Percentiles rank a stretch among this genome's conserved stretches.
Evolutionary conservation across 2,888 invertebrate genomes (phyloP).

Genomic region (Antitype chi): DNA sequence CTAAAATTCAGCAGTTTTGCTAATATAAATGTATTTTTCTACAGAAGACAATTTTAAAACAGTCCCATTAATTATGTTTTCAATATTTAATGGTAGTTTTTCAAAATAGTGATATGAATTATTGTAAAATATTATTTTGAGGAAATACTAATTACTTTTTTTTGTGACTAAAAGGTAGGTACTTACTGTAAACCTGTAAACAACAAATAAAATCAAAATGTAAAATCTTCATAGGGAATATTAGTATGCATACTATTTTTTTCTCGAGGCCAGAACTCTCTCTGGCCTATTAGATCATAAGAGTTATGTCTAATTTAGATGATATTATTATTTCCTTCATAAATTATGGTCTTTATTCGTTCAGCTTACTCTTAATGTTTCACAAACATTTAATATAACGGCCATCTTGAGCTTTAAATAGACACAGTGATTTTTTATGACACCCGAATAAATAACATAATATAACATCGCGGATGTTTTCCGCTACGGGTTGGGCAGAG

Average conservation of each 20-base stretch:
- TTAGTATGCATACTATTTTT: slow-evolving; percentile 18
- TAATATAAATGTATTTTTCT: slow-evolving; percentile 10
- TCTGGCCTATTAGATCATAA: slow-evolving; percentile 28
- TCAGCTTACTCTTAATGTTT: slow-evolving; percentile 24
- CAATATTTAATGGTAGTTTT: slow-evolving; percentile 25
- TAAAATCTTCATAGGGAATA: slow-evolving; percentile 21
- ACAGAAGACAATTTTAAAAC: slow-evolving; percentile 1
- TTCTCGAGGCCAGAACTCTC: slow-evolving; percentile 20
- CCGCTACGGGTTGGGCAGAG: background rate
- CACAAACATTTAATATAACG: slow-evolving; percentile 60
- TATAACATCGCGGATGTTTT: background rate
- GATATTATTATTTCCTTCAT: slow-evolving; percentile 26
- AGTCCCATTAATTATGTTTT: slow-evolving; percentile 12
- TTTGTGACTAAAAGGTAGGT: slow-evolving; percentile 1
- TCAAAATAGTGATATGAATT: slow-evolving; percentile 20
- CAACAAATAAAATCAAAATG: background rate
- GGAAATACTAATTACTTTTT: slow-evolving; percentile 7
- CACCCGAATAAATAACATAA: slow-evolving; percentile 8
- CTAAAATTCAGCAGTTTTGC: slow-evolving; percentile 53
- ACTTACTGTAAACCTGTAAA: slow-evolving; percentile 23
- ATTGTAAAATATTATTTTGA: slow-evolving; percentile 40
- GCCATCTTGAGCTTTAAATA: slow-evolving; percentile 87
- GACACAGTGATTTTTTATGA: slow-evolving; percentile 50
- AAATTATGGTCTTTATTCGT: slow-evolving; percentile 32
- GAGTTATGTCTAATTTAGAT: slow-evolving; percentile 38